Conservation (phyloP, 2,888 invertebrate genomes). For the Harmothoe impar region DNA sequence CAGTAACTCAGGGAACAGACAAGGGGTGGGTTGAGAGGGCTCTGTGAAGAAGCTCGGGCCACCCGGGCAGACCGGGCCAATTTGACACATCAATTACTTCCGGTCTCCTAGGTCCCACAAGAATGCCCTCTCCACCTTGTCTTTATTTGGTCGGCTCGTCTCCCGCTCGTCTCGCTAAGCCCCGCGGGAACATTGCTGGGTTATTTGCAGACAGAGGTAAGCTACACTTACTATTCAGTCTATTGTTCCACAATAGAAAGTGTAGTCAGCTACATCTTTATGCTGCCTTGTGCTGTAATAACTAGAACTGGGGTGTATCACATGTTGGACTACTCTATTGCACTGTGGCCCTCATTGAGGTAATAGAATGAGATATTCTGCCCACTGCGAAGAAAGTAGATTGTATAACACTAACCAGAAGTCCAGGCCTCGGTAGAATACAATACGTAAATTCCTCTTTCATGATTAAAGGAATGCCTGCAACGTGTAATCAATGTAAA, state of each 20-base stretch:
- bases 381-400: too few species aligned
- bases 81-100: slow-evolving; percentile 11
- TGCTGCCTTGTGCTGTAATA: too few species aligned
- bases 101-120: background rate
- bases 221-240: background rate
- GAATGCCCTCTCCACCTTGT: background rate
- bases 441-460: too few species aligned
- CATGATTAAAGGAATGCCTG: too few species aligned
- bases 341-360: too few species aligned
- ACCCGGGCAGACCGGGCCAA: background rate
- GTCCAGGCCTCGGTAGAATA: too few species aligned
- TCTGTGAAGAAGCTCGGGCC: background rate
- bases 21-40: background rate
- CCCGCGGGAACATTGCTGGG: background rate
- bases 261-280: background rate
- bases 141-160: too few species aligned
- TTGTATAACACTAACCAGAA: too few species aligned
- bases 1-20: background rate
- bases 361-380: too few species aligned
- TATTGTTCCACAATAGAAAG: background rate
- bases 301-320: too few species aligned
- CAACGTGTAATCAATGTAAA: too few species aligned
- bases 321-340: too few species aligned
- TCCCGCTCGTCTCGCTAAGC: background rate
- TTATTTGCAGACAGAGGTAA: background rate